Conservation (phyloP, 2,888 invertebrate genomes). For the Steinernema scapterisci region DNA sequence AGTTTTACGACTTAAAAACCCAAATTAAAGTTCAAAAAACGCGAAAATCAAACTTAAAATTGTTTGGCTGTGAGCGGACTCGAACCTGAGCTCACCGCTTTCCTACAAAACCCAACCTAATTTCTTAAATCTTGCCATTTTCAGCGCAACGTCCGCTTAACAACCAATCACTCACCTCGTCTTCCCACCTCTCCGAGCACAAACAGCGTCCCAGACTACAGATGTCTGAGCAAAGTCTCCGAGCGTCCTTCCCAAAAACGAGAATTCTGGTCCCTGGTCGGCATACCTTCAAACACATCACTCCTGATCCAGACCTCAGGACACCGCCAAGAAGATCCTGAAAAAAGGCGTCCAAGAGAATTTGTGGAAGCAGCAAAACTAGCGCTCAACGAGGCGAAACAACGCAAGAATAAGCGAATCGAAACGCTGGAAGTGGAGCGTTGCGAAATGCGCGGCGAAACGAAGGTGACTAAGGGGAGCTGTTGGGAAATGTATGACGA, state of each 20-base stretch:
- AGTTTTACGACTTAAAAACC: too few species aligned
- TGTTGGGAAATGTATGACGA: neutral
- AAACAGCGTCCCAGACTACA: neutral
- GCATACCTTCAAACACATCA: too few species aligned
- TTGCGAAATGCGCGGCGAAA: slow-evolving; percentile 19
- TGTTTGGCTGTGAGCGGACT: too few species aligned
- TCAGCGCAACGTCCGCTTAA: neutral
- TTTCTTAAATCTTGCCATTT: too few species aligned
- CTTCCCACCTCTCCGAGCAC: slow-evolving; percentile 2
- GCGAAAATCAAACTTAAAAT: too few species aligned
- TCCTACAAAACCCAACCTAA: too few species aligned
- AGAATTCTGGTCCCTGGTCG: too few species aligned
- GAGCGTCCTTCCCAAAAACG: neutral
- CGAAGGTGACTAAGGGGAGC: slow-evolving; percentile 14
- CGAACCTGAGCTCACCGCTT: too few species aligned
- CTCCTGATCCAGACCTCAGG: neutral
- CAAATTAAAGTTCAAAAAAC: too few species aligned
- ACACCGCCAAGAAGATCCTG: slow-evolving; percentile 4
- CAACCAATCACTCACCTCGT: neutral
- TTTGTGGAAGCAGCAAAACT: neutral
- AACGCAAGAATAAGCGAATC: slow-evolving; percentile 14
- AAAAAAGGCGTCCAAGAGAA: neutral
- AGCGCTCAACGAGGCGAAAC: slow-evolving; percentile 11
- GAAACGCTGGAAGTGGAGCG: slow-evolving; percentile 6
- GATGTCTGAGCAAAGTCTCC: neutral